Evolutionary conservation across 2,113 vertebrate species (phyloP).

Genomic region (Sinocyclocheilus rhinocerous): DNA sequence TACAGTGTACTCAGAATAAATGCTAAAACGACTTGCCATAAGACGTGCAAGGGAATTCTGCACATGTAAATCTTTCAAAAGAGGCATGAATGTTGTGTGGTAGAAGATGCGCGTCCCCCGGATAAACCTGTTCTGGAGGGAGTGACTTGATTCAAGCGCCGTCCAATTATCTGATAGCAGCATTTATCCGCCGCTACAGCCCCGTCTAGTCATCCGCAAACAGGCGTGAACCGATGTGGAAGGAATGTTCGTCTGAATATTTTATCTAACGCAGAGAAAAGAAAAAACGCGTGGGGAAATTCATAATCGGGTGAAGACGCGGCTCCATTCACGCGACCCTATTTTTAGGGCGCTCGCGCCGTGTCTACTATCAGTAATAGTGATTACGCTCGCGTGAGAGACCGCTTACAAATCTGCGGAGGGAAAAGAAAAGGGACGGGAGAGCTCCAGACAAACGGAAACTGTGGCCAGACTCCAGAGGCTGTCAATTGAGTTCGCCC

Average conservation of each 20-base stretch:
- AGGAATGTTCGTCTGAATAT: slow-evolving; percentile 37
- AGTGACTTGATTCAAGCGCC: slow-evolving; percentile 71
- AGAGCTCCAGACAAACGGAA: slow-evolving; percentile 50
- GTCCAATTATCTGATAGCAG: slow-evolving; percentile 74
- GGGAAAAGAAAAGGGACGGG: slow-evolving; percentile 40
- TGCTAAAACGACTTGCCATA: background rate
- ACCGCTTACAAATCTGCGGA: slow-evolving; percentile 57
- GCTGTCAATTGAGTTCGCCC: slow-evolving; percentile 59
- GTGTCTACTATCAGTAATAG: slow-evolving; percentile 61
- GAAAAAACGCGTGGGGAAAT: background rate
- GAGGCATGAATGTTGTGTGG: background rate
- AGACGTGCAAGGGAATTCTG: background rate
- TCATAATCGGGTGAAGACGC: slow-evolving; percentile 41
- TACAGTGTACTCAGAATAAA: background rate
- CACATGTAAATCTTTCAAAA: slow-evolving; percentile 15
- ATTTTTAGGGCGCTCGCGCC: slow-evolving; percentile 9
- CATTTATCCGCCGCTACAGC: slow-evolving; percentile 70
- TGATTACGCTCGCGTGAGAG: slow-evolving; percentile 58
- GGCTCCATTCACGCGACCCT: slow-evolving; percentile 63
- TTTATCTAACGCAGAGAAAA: slow-evolving; percentile 30
- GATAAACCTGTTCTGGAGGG: slow-evolving; percentile 72
- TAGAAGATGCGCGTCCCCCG: slow-evolving; percentile 32
- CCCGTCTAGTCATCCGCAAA: slow-evolving; percentile 65
- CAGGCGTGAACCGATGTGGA: slow-evolving; percentile 41
- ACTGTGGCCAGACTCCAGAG: slow-evolving; percentile 36